Conservation (phyloP, 2,888 invertebrate species). For the Polyommatus iphigenia region DNA sequence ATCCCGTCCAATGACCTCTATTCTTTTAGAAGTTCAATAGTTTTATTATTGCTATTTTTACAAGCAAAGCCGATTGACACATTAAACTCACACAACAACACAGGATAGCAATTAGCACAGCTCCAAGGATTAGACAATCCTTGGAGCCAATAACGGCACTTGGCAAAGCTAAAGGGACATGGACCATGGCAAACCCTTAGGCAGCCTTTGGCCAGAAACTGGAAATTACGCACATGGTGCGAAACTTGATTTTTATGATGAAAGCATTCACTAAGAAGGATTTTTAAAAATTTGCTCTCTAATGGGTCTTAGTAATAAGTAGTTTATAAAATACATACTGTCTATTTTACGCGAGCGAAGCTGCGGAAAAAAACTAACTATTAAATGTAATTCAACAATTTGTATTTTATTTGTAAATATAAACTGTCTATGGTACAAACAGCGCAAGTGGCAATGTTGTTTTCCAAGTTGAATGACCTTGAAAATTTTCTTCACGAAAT, state of each 20-base stretch:
- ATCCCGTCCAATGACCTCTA: constrained; percentile 26
- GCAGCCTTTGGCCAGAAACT: too few species aligned
- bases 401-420: not conserved
- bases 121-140: too few species aligned
- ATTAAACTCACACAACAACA: too few species aligned
- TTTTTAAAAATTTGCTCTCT: too few species aligned
- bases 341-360: not conserved
- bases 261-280: too few species aligned
- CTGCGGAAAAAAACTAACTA: not conserved
- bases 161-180: too few species aligned
- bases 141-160: not conserved
- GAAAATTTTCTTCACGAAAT: constrained; percentile 20
- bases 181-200: too few species aligned
- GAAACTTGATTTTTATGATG: too few species aligned
- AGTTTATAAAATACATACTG: too few species aligned
- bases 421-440: not conserved
- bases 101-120: not conserved
- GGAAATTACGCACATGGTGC: too few species aligned
- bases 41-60: not conserved
- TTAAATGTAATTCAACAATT: not conserved
- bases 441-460: constrained; percentile 24
- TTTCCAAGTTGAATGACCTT: constrained; percentile 16
- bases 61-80: not conserved
- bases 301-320: too few species aligned
- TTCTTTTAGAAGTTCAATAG: not conserved